Evolutionary conservation across 2,888 invertebrate species (phyloP), one percentile per base, ranked within the genome.

Genomic region (Melinopterus prodromus): DNA sequence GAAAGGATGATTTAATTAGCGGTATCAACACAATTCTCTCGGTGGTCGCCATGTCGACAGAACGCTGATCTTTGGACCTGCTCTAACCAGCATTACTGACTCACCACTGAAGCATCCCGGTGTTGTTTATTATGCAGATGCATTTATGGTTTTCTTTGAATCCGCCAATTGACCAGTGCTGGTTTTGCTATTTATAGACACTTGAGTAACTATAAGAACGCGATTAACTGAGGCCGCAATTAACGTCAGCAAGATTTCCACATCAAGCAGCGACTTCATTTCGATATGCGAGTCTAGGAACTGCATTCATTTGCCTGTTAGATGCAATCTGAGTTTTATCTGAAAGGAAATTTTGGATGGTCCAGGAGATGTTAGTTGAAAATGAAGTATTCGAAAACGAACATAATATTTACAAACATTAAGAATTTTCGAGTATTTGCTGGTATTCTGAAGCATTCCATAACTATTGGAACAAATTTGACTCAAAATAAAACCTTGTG

Each of bases 71-170:
- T 53, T 53, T 53, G 53, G 53, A 53, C 53, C 12, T 53, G 53
- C 12, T 53, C 9, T 53, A 53, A 53, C 53, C 53, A 53, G 53
- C 53, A 53, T 53, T 7, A 53, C 9, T 53, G 53, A 53, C 53
- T 53, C 53, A 53, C 53, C 53, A 53, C 7, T 7, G 9, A 53
- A 53, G 53, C 53, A 53, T 53, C 53, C 53, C 53, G 53, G 53
- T 53, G 53, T 53, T 53, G 53, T 53, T 53, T 53, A 53, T 26
- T 53, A 53, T 53, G 53, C 53, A 53, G 53, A 53, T 53, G 53
- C 53, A 53, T 53, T 53, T 53, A 53, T 53, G 53, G 53, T 53
- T 53, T 53, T 53, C 53, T 53, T 53, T 53, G 53, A 53, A 53
- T 53, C 53, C 53, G 53, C 12, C 53, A 53, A 53, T 53, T 53